Conservation (phyloP, 2,797 vertebrate genomes). For the Acrossocheilus fasciatus region DNA sequence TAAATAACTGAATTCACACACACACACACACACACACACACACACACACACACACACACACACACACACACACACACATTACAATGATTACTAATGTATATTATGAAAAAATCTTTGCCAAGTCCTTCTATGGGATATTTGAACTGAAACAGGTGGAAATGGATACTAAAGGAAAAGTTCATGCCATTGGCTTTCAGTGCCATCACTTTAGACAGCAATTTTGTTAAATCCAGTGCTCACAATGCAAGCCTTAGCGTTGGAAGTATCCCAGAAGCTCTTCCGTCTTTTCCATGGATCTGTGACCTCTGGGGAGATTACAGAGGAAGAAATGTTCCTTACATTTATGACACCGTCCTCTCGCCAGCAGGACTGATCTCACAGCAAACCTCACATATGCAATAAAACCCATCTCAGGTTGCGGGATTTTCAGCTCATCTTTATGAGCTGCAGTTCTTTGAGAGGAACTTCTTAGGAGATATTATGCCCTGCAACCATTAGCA, state of each 20-base stretch:
- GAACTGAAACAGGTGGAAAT: not conserved
- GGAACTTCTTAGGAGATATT: constrained; percentile 10
- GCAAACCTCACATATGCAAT: constrained; percentile 49
- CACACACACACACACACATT: too few relatives aligned
- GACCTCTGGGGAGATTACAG: constrained; percentile 50
- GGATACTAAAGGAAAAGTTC: not conserved
- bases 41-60: too few relatives aligned
- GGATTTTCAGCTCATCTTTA: constrained; percentile 49
- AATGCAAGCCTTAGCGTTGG: constrained; percentile 37
- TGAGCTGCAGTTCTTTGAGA: constrained; percentile 26
- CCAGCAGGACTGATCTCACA: constrained; percentile 52
- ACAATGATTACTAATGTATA: not conserved
- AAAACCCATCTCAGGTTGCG: constrained; percentile 46
- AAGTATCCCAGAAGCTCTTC: constrained; percentile 47
- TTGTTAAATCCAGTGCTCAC: constrained; percentile 43
- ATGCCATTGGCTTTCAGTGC: not conserved
- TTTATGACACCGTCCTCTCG: constrained; percentile 56
- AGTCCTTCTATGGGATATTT: constrained; percentile 10
- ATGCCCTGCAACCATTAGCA: not conserved
- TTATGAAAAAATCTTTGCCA: not conserved
- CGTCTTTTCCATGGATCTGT: constrained; percentile 59
- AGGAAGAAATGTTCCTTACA: constrained; percentile 59
- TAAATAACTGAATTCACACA: not conserved
- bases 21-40: too few relatives aligned
- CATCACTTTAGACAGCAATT: constrained; percentile 36